Base-by-base conservation (phyloP, 2,888 invertebrate species). In the Antheraea yamamai region DNA sequence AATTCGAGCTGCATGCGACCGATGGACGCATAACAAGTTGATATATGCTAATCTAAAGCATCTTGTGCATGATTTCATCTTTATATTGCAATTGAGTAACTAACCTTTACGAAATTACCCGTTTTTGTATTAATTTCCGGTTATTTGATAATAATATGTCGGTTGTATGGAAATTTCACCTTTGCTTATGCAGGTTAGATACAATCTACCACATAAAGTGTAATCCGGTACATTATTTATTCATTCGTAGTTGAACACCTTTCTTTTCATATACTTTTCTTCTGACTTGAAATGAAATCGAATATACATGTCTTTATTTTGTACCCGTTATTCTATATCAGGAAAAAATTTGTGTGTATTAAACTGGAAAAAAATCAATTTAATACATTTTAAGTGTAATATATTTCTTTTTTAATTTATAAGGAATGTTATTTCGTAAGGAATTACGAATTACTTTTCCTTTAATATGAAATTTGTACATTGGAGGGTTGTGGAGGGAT, bases 31-130 rank as follows among this genome's bases (percentile, higher is more conserved):
- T 91, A 87, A 83, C 87, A 88, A 89, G 90, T 81, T 16, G 30
- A 66, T 30, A 30, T 91, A 91, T 91, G 91, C 86, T 87, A 91
- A 92, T 91, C 80, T 77, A 83, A 87, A 84, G 89, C 88, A 89
- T 81, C 84, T 83, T 75, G 39, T 78, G 79, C 83, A 86, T 88
- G 86, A 88, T 86, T 86, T 85, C 85, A 82, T 79, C 78, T 79
- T 10, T 47, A 75, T 61, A 75, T 51, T 75, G 74, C 75, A 70
- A 35, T 20, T 39, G n/a, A n/a, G 8, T 70, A 70, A 70, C n/a
- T 39, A 18, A 70, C 39, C 70, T 39, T 70, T 70, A 39, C n/a
- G 23, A n/a, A 70, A n/a, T 70, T 61, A 20, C 55, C 18, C 51
- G 14, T n/a, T n/a, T 39, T 55, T 55, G 58, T 64, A 23, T 20